A percentile compares a stretch with the other conserved stretches of the same genome.
Conservation (phyloP, 2,113 vertebrate genomes). For the Gasterosteus aculeatus region DNA sequence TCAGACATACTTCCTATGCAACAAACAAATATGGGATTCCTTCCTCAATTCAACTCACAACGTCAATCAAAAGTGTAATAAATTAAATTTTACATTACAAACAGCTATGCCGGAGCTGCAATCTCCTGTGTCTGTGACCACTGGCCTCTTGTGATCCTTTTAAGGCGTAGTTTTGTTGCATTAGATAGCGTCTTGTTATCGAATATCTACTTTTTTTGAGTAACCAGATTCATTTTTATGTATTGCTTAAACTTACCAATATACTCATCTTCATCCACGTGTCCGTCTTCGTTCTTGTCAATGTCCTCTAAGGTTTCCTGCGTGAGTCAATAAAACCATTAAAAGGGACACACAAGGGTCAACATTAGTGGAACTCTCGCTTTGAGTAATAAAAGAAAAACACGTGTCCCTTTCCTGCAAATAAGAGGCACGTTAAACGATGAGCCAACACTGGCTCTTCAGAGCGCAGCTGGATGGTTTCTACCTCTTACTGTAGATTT, state of each 20-base stretch:
- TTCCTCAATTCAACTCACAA: conserved; percentile 4
- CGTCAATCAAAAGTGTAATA: neutral
- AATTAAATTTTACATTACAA: neutral
- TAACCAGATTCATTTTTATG: neutral
- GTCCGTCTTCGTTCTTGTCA: conserved; percentile 93
- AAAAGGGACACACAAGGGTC: conserved; percentile 35
- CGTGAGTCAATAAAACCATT: conserved; percentile 54
- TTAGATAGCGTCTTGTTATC: neutral
- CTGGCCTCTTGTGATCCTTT: neutral
- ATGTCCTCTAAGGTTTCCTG: conserved; percentile 99
- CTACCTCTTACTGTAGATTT: conserved; percentile 1
- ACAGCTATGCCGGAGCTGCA: neutral
- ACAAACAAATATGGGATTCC: neutral
- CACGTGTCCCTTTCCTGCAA: conserved; percentile 13
- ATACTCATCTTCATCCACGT: conserved; percentile 96
- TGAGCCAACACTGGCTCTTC: neutral
- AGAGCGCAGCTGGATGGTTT: neutral
- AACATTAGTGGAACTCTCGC: conserved; percentile 41
- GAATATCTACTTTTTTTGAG: neutral
- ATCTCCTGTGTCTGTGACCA: neutral
- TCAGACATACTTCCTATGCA: neutral
- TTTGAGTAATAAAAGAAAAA: conserved; percentile 54
- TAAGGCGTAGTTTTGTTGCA: neutral
- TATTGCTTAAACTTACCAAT: conserved; percentile 84
- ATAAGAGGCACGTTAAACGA: conserved; percentile 31